Percentiles rank a stretch among this genome's conserved stretches.
These are phyloP conservation scores for Euschistus heros DNA, from an alignment of 1,140 invertebrate species.

Conservation along the genomic window DNA sequence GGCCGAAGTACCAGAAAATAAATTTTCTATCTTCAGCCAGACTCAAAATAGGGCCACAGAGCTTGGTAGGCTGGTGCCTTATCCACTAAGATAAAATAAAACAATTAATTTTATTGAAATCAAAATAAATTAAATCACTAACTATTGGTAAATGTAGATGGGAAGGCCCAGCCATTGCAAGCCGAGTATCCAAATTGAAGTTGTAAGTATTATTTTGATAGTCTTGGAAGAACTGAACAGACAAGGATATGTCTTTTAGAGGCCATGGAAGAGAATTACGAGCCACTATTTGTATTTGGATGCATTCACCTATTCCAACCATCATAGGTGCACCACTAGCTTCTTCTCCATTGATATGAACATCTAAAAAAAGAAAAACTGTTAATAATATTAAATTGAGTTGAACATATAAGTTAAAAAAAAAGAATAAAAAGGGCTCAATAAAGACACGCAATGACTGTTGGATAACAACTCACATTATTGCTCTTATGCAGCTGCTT, in stretches of 20 bases:
- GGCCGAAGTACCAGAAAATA: too few relatives aligned
- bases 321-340: constrained; percentile 34
- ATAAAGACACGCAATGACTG: too few relatives aligned
- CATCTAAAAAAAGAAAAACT: constrained; percentile 19
- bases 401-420: too few relatives aligned
- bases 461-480: too few relatives aligned
- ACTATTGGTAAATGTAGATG: constrained; percentile 48
- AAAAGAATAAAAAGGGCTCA: too few relatives aligned
- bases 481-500: too few relatives aligned
- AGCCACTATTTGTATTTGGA: constrained; percentile 58
- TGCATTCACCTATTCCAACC: constrained; percentile 60
- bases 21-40: too few relatives aligned
- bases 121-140: constrained; percentile 28
- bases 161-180: constrained; percentile 70
- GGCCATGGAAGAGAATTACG: constrained; percentile 60
- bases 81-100: not conserved
- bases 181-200: constrained; percentile 68
- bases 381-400: not conserved
- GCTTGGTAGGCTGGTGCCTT: too few relatives aligned
- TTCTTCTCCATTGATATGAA: constrained; percentile 20
- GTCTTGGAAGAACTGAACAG: constrained; percentile 79
- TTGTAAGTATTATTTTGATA: constrained; percentile 77
- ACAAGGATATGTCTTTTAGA: constrained; percentile 56
- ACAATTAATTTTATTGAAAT: not conserved
- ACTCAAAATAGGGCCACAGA: too few relatives aligned